Base-by-base conservation (phyloP, 1,140 invertebrate genomes). In the Drosophila albomicans region DNA sequence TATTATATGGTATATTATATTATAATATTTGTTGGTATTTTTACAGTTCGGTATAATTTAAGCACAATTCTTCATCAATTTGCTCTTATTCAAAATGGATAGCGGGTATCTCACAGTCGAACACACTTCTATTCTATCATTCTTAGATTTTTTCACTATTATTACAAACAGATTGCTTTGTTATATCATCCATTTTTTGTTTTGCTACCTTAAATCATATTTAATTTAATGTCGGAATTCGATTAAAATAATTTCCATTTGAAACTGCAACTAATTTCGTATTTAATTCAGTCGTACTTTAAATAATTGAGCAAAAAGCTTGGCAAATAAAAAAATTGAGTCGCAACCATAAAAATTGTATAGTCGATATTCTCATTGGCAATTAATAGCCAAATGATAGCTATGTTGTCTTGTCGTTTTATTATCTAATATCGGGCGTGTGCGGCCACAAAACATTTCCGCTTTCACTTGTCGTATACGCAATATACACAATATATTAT, bases 161-260 rank as follows among this genome's bases (percentile, higher is more conserved):
- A 62, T 59, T 46, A 30, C 51, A 54, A 54, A 25, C 56, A 13
- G 4, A 67, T 67, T 65, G 28, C 68, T 62, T 16, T 51, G 52
- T 45, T 64, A 41, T 69, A 25, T 15, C 30, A 43, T 25, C 30
- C 13, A 71, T 49, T 32, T 59, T 32, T 65, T 64, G 38, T 41
- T 20, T 68, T 74, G 45, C 56, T n/a, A 2, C 25, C 48, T 46
- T 66, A 58, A 67, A 80, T 81, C 75, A 81, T 46, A 67, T 52
- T 62, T 75, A 65, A 81, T 69, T 81, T 64, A 75, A 70, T 82
- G 35, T 35, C 32, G 30, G 41, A 56, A 64, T 71, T 63, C 35
- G 48, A 57, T 70, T 54, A 25, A 56, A 63, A 63, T 48, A 54
- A 63, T 54, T 63, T 54, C 16, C 58, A 62, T 35, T 45, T n/a